Evolutionary conservation across 2,888 invertebrate genomes (phyloP).

Genomic region (Volucella inanis): DNA sequence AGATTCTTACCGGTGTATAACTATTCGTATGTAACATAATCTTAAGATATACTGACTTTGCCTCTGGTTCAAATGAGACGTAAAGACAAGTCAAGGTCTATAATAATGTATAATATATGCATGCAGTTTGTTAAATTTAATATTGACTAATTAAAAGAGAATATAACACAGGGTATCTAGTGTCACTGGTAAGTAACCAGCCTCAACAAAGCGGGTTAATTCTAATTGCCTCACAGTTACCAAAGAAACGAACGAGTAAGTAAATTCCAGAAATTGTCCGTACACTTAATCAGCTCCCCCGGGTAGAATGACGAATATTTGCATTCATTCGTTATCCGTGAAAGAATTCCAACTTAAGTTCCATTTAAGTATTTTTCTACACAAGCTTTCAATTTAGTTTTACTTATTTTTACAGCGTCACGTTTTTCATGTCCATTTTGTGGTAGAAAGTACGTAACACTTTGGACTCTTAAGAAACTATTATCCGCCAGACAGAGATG

Average conservation of each 20-base stretch:
- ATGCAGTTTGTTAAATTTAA: too few relatives aligned
- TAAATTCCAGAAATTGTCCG: slow-evolving; percentile 27
- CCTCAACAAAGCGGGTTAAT: too few relatives aligned
- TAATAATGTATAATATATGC: too few relatives aligned
- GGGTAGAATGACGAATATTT: not conserved
- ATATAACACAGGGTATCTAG: too few relatives aligned
- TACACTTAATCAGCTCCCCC: not conserved
- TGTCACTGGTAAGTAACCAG: too few relatives aligned
- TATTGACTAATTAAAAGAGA: too few relatives aligned
- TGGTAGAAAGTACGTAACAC: not conserved
- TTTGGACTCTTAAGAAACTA: not conserved
- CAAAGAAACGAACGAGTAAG: not conserved
- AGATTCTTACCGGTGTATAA: too few relatives aligned
- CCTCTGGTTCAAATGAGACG: too few relatives aligned
- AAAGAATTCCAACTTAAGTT: slow-evolving; percentile 23
- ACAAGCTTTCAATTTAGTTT: slow-evolving; percentile 27
- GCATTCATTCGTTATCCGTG: not conserved
- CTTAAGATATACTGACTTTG: too few relatives aligned
- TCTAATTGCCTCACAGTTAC: not conserved
- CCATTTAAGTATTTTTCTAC: not conserved
- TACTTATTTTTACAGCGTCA: not conserved
- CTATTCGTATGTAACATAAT: too few relatives aligned
- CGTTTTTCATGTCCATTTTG: not conserved
- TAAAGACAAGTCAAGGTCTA: too few relatives aligned
- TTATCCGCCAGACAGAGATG: not conserved